Conservation (phyloP, 2,113 vertebrate species). For the Setophaga coronata region DNA sequence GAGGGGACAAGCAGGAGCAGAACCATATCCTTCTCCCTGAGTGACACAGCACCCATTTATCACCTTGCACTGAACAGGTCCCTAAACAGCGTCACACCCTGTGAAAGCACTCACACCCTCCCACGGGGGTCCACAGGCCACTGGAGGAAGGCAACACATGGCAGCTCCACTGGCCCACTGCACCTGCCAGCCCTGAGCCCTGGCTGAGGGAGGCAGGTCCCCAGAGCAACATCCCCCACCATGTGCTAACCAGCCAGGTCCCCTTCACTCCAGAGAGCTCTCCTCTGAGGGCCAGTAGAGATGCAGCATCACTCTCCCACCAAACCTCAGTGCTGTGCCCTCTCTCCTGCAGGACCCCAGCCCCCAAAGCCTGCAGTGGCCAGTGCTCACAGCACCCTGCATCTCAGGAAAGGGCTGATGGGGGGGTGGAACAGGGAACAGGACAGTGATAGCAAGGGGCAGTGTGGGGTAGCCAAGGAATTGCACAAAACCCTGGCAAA, state of each 20-base stretch:
- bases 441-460: not conserved
- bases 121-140: rapidly evolving
- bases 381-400: not conserved
- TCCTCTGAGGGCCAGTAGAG: rapidly evolving
- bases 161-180: not conserved
- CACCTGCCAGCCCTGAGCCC: not conserved
- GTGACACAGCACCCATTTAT: not conserved
- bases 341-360: not conserved
- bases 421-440: not conserved
- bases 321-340: not conserved
- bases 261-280: not conserved
- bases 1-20: not conserved
- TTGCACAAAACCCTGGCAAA: not conserved
- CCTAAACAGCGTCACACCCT: rapidly evolving
- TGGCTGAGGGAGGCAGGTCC: rapidly evolving
- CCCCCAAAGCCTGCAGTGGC: rapidly evolving
- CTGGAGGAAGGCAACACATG: not conserved
- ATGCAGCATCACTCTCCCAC: not conserved
- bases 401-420: rapidly evolving
- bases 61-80: not conserved
- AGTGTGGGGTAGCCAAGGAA: not conserved
- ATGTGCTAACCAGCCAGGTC: not conserved
- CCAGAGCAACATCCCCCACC: not conserved
- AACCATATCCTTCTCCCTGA: not conserved
- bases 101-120: not conserved